These are phyloP conservation scores for Apteryx mantelli DNA, from an alignment of 2,113 vertebrate genomes.

Conservation along the genomic window DNA sequence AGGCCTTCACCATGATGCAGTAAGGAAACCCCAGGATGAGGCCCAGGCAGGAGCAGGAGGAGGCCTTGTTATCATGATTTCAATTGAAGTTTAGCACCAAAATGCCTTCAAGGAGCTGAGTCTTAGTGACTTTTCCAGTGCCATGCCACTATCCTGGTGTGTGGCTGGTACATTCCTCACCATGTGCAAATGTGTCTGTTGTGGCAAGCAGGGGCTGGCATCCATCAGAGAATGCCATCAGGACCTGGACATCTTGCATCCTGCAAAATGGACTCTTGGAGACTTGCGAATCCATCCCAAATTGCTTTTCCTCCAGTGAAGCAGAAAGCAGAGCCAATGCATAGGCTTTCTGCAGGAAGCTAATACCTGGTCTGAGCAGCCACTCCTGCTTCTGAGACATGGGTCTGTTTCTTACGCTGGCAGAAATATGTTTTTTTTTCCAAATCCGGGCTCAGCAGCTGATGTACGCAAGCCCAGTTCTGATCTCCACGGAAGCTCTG, in stretches of 20 bases:
- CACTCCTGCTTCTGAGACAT: neutral
- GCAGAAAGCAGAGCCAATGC: neutral
- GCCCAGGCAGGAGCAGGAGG: neutral
- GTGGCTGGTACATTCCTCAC: fast-evolving
- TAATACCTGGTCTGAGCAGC: neutral
- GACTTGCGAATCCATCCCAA: fast-evolving
- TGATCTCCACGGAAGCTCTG: neutral
- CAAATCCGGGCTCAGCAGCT: neutral
- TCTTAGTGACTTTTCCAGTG: neutral
- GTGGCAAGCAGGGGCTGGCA: fast-evolving
- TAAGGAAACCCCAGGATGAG: neutral
- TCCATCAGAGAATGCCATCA: neutral
- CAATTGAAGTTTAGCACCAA: neutral
- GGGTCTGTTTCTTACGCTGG: neutral
- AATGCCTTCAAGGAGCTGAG: neutral
- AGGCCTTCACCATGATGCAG: fast-evolving
- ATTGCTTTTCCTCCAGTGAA: neutral
- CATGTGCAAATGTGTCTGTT: fast-evolving
- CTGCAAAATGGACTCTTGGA: conserved; percentile 30
- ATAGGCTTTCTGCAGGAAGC: neutral
- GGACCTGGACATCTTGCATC: neutral
- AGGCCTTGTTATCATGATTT: neutral
- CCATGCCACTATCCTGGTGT: neutral
- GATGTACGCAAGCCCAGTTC: neutral
- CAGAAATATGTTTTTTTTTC: neutral